Conservation (phyloP, 1,140 invertebrate species). For the Campoletis sonorensis region DNA sequence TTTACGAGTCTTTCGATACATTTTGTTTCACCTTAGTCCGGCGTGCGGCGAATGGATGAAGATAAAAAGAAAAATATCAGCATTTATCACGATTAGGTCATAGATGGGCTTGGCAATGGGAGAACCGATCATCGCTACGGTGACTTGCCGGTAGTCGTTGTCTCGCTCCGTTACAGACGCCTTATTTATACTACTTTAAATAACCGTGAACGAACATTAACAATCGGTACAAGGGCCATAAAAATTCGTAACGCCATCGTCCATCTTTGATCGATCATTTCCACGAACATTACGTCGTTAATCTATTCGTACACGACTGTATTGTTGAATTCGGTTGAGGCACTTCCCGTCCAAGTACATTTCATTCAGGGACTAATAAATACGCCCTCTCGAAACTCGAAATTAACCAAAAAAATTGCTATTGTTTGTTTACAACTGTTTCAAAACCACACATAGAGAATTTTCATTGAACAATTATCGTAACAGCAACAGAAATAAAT, state of each 20-base stretch:
- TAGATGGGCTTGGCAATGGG: constrained; percentile 66
- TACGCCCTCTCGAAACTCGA: too few species aligned
- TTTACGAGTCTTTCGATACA: too few species aligned
- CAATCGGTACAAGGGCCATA: constrained; percentile 26
- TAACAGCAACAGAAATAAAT: too few species aligned
- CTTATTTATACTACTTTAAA: constrained; percentile 69
- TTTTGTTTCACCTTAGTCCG: too few species aligned
- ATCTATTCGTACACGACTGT: background rate
- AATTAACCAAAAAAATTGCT: too few species aligned
- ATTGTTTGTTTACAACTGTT: too few species aligned
- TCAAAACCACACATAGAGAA: too few species aligned
- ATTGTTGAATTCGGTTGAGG: background rate
- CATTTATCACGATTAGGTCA: constrained; percentile 64
- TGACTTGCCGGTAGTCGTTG: constrained; percentile 52
- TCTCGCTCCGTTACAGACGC: constrained; percentile 66
- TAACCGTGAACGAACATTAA: constrained; percentile 55
- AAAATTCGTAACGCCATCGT: constrained; percentile 1
- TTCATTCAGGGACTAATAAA: background rate
- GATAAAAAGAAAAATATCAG: too few species aligned
- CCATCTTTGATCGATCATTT: constrained; percentile 38
- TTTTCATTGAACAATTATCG: too few species aligned
- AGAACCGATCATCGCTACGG: background rate
- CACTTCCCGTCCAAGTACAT: background rate
- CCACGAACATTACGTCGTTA: constrained; percentile 42
- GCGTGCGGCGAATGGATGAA: too few species aligned